Evolutionary conservation across 2,797 vertebrate genomes (phyloP), one percentile per base, ranked within the genome.

Genomic region (Poeciliopsis presidionis): DNA sequence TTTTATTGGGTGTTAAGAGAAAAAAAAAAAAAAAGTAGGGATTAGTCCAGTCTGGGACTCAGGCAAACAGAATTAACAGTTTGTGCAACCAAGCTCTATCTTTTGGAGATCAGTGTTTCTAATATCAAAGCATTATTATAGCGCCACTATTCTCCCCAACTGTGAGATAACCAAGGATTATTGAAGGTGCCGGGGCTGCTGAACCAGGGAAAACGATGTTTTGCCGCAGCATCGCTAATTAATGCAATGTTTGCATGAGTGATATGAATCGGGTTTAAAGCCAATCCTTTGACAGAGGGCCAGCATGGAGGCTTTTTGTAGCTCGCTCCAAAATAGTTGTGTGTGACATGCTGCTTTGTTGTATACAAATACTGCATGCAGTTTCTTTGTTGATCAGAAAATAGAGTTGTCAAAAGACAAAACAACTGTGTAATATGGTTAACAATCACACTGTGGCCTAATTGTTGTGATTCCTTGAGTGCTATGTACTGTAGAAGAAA

Each of bases 11-110:
- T 71, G 53, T 5, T 39, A 63, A 73, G 63, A 69, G 22, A 7
- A 47, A 16, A 49, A 13, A 69, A 18, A 14, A 20, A 82, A 84
- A 76, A 93, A 93, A 92, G 86, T 72, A 82, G 70, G 90, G 92
- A 95, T 95, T 94, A 95, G 87, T 89, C 80, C 79, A 88, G 90
- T 89, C 80, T 88, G 89, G 90, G 91, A 73, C 86, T 80, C 77
- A 73, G 72, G 88, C 88, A 88, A 88, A 90, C 90, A 87, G 87
- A 89, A 87, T 91, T 90, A 89, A 65, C 30, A 2, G 51, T 39
- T 51, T 84, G 82, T 70, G 22, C 74, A 75, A 81, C 69, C 80
- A 81, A 78, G 77, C 86, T 88, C 79, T 90, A 89, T 92, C 88
- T 79, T 82, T 86, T 28, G 85, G 84, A 85, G 86, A 91, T 93